phyloP scores from a whole-genome alignment of 2,797 vertebrate genomes.

The Acanthis flammea region DNA sequence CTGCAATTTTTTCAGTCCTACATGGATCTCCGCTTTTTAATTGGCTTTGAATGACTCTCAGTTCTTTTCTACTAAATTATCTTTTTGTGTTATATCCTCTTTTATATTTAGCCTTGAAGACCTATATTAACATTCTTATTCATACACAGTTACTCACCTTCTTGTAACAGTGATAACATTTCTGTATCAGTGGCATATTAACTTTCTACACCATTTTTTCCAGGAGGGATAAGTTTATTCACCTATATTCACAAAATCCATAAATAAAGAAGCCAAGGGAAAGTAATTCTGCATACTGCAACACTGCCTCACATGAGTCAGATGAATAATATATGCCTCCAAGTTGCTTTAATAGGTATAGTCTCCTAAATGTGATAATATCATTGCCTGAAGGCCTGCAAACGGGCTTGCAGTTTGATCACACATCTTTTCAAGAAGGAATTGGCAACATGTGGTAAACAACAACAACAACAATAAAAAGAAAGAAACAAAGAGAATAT shows the following conservation, averaged over 20 bases:
- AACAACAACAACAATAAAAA: not conserved
- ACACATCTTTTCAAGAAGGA: slow-evolving; percentile 30
- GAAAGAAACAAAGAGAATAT: not conserved
- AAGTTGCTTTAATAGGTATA: slow-evolving; percentile 29
- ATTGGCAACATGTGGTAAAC: not conserved
- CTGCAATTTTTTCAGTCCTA: not conserved
- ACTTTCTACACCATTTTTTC: not conserved
- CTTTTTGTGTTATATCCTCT: not conserved
- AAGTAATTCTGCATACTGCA: not conserved
- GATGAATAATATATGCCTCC: slow-evolving; percentile 7
- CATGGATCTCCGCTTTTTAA: not conserved
- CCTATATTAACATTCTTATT: not conserved
- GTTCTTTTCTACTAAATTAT: not conserved
- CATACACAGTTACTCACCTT: not conserved
- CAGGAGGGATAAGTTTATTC: not conserved
- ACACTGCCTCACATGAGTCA: not conserved
- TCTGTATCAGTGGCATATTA: not conserved
- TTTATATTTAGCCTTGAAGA: not conserved
- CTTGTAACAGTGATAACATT: not conserved
- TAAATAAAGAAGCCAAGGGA: not conserved
- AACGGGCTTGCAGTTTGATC: not conserved
- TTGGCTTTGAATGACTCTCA: not conserved
- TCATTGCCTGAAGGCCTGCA: slow-evolving; percentile 16
- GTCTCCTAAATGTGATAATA: slow-evolving; percentile 31
- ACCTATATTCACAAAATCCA: not conserved